phyloP scores from a whole-genome alignment of 2,888 invertebrate genomes.

The Stenodera caucasica region DNA sequence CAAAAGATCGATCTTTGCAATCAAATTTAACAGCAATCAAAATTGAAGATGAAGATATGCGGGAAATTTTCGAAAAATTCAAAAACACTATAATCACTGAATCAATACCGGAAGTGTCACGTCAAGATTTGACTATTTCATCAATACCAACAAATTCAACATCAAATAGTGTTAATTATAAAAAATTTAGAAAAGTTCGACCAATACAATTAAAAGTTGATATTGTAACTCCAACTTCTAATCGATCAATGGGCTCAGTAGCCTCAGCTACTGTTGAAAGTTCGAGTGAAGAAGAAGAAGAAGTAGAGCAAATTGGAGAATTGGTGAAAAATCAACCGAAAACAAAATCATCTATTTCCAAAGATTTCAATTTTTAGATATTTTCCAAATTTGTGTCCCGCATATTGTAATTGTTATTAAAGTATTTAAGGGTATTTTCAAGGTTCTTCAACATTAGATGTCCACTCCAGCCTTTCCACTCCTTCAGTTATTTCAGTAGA shows the following conservation, averaged over 20 bases:
- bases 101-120: slow-evolving; percentile 4
- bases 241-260: neutral
- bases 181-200: slow-evolving; percentile 24
- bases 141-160: neutral
- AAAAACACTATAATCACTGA: slow-evolving; percentile 18
- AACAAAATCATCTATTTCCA: neutral
- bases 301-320: no score
- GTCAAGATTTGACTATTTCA: neutral
- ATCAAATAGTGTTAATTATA: slow-evolving; percentile 18
- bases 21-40: neutral
- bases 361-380: neutral
- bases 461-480: neutral
- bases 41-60: slow-evolving; percentile 18
- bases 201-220: neutral
- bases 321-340: no score
- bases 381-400: neutral
- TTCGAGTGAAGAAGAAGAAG: neutral
- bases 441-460: no score
- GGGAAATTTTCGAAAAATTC: slow-evolving; percentile 21
- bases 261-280: neutral
- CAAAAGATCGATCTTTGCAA: neutral
- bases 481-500: neutral
- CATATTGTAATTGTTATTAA: neutral
- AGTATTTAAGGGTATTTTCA: no score
- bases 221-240: neutral